Evolutionary conservation across 1,140 invertebrate species (phyloP), one percentile per base, ranked within the genome.

Genomic region (Bombus sibiricus): DNA sequence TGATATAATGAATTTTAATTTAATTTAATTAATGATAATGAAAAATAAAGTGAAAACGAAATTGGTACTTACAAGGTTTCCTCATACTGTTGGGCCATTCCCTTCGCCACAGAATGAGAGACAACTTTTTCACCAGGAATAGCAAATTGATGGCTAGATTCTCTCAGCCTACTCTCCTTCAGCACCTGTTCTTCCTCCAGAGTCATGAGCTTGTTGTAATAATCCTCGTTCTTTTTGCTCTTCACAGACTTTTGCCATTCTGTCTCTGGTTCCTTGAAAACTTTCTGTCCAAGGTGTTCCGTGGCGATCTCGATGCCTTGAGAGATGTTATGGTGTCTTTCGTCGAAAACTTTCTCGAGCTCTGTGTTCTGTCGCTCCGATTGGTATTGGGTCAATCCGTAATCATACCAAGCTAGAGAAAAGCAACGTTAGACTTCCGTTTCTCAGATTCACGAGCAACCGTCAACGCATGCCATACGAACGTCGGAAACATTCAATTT

Each of bases 401-500:
- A 96, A 96, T 99, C 98, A 95, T 99, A 99, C 98, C 98, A 99
- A 81, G 98, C 98, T 99, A 96, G 92, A 95, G 88, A 93, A 93
- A 93, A 93, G 92, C 87, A 85, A 86, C 77, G 80, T 93, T 85
- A 91, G 82, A 85, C 34, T 1, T 18, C 59, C 77, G 71, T 59
- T 43, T 47, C 28, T 88, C 13, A 3, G 39, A 18, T 68, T 75
- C 12, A 47, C 41, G n/a, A 18, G 43, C 39, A 80, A 77, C n/a
- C 13, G 85, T 86, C 59, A 91, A 88, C 69, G 86, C 77, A 77
- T 90, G 78, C 81, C 59, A 81, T 81, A 74, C 64, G 77, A 53
- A 87, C 69, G 53, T 69, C 47, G 72, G 37, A 82, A 71, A 86
- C 74, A 71, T 34, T 85, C 71, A 66, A 64, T 64, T 18, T 78